phyloP scores from a whole-genome alignment of 2,797 vertebrate species.

The Melanotaenia maccullochi region DNA sequence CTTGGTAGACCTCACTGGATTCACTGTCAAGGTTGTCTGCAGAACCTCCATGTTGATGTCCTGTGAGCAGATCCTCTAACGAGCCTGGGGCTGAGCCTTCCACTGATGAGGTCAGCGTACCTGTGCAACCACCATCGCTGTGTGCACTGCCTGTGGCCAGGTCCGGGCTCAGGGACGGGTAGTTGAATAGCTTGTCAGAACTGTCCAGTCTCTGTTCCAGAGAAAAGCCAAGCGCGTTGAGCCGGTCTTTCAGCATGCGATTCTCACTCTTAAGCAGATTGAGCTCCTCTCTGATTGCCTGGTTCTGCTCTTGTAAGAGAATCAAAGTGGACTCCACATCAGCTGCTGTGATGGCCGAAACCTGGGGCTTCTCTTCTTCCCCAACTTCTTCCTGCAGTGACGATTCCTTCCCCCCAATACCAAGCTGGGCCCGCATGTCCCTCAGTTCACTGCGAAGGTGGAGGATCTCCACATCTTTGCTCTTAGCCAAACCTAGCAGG shows the following conservation, averaged over 20 bases:
- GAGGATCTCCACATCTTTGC: slow-evolving; percentile 94
- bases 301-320: slow-evolving; percentile 94
- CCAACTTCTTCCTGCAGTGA: slow-evolving; percentile 44
- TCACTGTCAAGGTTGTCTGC: slow-evolving; percentile 96
- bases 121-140: slow-evolving; percentile 86
- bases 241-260: slow-evolving; percentile 94
- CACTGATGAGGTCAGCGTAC: slow-evolving; percentile 89
- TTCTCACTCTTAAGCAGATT: slow-evolving; percentile 96
- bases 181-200: slow-evolving; percentile 90
- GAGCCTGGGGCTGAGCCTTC: slow-evolving; percentile 95
- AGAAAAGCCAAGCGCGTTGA: slow-evolving; percentile 96
- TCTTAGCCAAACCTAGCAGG: slow-evolving; percentile 90
- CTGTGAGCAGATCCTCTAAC: slow-evolving; percentile 92
- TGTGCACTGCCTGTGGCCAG: slow-evolving; percentile 84
- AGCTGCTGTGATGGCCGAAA: slow-evolving; percentile 85
- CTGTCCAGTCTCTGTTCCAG: slow-evolving; percentile 92
- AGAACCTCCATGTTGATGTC: slow-evolving; percentile 91
- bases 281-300: slow-evolving; percentile 93
- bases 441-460: slow-evolving; percentile 90
- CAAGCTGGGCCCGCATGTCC: slow-evolving; percentile 92
- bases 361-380: slow-evolving; percentile 79
- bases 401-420: slow-evolving; percentile 79
- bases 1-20: slow-evolving; percentile 96
- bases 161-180: slow-evolving; percentile 89
- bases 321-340: slow-evolving; percentile 92